Percentiles rank a stretch among this genome's conserved stretches.
Evolutionary conservation across 2,888 invertebrate species (phyloP).

Genomic region (Mantis religiosa): DNA sequence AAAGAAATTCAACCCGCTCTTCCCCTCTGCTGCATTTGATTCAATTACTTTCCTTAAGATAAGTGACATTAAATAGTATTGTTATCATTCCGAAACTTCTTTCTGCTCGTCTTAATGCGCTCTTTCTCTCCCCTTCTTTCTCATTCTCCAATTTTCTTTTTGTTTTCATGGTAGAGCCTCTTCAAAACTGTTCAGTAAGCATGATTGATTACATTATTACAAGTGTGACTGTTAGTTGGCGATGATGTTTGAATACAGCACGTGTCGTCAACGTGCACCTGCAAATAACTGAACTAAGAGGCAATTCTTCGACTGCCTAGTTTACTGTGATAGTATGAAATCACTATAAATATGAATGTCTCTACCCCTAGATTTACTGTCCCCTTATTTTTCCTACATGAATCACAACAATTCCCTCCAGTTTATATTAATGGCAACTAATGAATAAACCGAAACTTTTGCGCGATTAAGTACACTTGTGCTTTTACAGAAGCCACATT

Average conservation of each 20-base stretch:
- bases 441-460: too few relatives aligned
- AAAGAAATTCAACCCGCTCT: neutral
- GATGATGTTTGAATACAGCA: neutral
- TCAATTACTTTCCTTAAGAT: slow-evolving; percentile 23
- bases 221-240: neutral
- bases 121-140: neutral
- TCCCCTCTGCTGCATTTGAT: neutral
- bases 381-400: too few relatives aligned
- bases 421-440: too few relatives aligned
- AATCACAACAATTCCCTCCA: too few relatives aligned
- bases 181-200: neutral
- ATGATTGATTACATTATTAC: neutral
- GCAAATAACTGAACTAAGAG: too few relatives aligned
- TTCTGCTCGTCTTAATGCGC: slow-evolving; percentile 10
- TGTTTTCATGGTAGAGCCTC: neutral
- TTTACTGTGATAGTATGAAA: too few relatives aligned
- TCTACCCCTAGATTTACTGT: too few relatives aligned
- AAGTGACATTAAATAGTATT: slow-evolving; percentile 21
- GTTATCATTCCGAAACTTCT: slow-evolving; percentile 2
- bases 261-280: too few relatives aligned
- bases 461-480: too few relatives aligned
- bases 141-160: neutral
- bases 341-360: too few relatives aligned
- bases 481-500: too few relatives aligned
- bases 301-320: too few relatives aligned